phyloP scores from a whole-genome alignment of 2,113 vertebrate species.

The Ictidomys tridecemlineatus region DNA sequence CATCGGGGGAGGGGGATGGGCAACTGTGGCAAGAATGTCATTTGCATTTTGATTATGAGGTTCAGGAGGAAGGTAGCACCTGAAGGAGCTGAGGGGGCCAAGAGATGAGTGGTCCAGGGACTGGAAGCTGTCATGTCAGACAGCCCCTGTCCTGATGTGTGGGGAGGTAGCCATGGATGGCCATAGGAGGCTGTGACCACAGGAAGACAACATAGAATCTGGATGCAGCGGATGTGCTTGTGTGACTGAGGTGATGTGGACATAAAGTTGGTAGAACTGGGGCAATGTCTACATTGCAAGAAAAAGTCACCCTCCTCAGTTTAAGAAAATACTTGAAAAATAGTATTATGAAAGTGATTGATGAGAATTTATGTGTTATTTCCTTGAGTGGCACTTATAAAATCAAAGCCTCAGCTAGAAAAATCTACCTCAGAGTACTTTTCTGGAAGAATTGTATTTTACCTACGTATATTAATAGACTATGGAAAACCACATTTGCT shows the following conservation, averaged over 20 bases:
- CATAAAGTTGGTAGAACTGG: not conserved
- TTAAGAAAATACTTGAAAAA: constrained; percentile 38
- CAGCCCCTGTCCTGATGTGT: rapidly evolving
- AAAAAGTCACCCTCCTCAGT: not conserved
- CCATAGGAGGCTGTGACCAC: not conserved
- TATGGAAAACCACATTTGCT: not conserved
- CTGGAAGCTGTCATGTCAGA: not conserved
- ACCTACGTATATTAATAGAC: not conserved
- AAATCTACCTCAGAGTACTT: not conserved
- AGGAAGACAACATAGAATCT: rapidly evolving
- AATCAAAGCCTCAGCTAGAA: not conserved
- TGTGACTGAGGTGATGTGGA: not conserved
- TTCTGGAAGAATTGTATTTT: not conserved
- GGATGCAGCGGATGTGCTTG: rapidly evolving
- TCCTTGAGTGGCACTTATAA: not conserved
- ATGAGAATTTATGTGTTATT: not conserved
- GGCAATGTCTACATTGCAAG: not conserved
- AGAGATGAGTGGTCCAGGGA: not conserved
- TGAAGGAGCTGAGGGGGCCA: not conserved
- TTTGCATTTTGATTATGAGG: not conserved
- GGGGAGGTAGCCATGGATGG: rapidly evolving
- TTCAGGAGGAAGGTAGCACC: not conserved
- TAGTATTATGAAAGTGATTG: not conserved
- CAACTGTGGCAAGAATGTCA: not conserved
- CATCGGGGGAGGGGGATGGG: no score